Conservation (phyloP, 2,797 vertebrate species). For the Urosaurus nigricauda region DNA sequence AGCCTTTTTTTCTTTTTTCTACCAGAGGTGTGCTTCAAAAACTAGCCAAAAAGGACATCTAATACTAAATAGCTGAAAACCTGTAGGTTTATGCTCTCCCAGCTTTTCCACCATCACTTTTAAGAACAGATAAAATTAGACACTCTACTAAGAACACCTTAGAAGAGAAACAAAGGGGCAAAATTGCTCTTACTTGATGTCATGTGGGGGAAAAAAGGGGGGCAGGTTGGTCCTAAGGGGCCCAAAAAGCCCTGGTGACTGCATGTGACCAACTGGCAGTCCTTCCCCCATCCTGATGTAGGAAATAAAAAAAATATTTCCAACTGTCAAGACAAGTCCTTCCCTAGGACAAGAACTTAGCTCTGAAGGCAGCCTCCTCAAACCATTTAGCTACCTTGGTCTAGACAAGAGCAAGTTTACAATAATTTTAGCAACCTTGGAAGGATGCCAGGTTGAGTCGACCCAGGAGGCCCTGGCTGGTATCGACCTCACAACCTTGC, state of each 20-base stretch:
- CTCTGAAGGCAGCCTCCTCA: neutral
- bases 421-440: too few relatives aligned
- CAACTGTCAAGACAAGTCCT: neutral
- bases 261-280: too few relatives aligned
- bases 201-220: too few relatives aligned
- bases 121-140: neutral
- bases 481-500: too few relatives aligned
- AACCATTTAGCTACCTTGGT: neutral
- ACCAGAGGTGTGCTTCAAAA: neutral
- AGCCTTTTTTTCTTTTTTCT: neutral
- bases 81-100: neutral
- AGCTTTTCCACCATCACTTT: neutral
- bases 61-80: neutral
- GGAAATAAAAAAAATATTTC: neutral
- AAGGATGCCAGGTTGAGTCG: too few relatives aligned
- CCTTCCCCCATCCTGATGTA: neutral
- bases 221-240: too few relatives aligned
- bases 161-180: neutral
- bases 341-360: neutral
- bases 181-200: neutral
- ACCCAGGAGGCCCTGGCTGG: too few relatives aligned
- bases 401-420: neutral
- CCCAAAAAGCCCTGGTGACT: too few relatives aligned
- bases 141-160: too few relatives aligned
- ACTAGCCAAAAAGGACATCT: neutral